Evolutionary conservation across 2,113 vertebrate genomes (phyloP).

Genomic region (Lepus europaeus): DNA sequence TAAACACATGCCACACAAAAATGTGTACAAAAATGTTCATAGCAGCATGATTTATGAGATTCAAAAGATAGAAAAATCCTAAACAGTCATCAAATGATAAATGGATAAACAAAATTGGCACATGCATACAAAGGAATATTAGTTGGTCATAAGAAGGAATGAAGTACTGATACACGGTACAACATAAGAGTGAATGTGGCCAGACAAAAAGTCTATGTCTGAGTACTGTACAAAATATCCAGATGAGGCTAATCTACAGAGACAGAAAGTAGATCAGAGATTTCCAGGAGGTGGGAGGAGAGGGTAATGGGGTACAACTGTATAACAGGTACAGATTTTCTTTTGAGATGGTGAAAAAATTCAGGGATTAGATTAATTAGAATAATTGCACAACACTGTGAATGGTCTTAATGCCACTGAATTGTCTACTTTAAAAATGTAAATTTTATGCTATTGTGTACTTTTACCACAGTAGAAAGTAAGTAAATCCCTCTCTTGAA

Average conservation of each 20-base stretch:
- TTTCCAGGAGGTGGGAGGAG: neutral
- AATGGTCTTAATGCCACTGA: conserved; percentile 23
- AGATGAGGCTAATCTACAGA: conserved; percentile 20
- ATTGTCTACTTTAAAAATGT: neutral
- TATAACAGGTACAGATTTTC: neutral
- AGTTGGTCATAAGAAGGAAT: conserved; percentile 18
- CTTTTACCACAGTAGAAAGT: conserved; percentile 23
- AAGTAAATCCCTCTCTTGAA: neutral
- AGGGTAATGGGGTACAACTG: neutral
- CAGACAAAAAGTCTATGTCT: neutral
- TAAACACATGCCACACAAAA: conserved; percentile 26
- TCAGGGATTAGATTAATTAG: conserved; percentile 40
- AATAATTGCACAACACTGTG: neutral
- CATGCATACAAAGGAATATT: neutral
- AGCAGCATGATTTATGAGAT: neutral
- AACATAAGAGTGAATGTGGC: conserved; percentile 30
- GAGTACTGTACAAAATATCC: no score
- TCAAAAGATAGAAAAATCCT: conserved; percentile 12
- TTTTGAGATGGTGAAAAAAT: neutral
- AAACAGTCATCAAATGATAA: neutral
- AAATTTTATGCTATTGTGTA: neutral
- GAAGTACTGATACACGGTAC: neutral
- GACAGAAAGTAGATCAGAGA: conserved; percentile 45
- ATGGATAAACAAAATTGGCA: conserved; percentile 9
- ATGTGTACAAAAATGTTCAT: neutral